A percentile compares a stretch with the other conserved stretches of the same genome.
Conservation (phyloP, 1,140 invertebrate species). For the Lepidurus apus region DNA sequence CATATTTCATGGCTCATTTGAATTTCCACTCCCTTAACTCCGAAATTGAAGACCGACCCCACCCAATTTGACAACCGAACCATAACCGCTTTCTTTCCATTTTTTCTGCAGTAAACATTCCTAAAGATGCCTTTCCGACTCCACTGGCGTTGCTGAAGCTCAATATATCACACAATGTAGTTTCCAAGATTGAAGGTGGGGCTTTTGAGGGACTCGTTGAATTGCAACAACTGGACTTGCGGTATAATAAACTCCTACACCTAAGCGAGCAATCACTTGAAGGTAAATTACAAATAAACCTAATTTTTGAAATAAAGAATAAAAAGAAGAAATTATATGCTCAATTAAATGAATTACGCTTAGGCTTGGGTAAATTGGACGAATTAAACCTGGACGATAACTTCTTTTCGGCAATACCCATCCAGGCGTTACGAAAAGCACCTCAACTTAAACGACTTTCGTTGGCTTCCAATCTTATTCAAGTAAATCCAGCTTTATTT, state of each 20-base stretch:
- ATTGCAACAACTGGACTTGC: constrained; percentile 63
- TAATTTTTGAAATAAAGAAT: too few relatives aligned
- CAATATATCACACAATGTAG: constrained; percentile 68
- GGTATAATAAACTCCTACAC: constrained; percentile 65
- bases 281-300: constrained; percentile 44
- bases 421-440: constrained; percentile 63
- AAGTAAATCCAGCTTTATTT: constrained; percentile 49
- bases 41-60: neutral
- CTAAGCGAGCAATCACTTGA: constrained; percentile 76
- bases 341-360: constrained; percentile 26
- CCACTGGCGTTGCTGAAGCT: constrained; percentile 55
- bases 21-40: neutral
- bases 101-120: constrained; percentile 24
- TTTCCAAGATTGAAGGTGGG: constrained; percentile 64
- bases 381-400: constrained; percentile 76
- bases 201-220: constrained; percentile 61
- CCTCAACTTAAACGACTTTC: constrained; percentile 63
- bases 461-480: constrained; percentile 74
- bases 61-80: neutral
- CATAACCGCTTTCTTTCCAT: neutral
- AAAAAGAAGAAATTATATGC: constrained; percentile 27
- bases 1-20: neutral
- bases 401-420: constrained; percentile 73
- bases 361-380: constrained; percentile 63
- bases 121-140: constrained; percentile 37